A percentile compares a stretch with the other conserved stretches of the same genome.
These are phyloP conservation scores for Brachyrhaphis roseni DNA, from an alignment of 2,797 vertebrate genomes.

Conservation along the genomic window DNA sequence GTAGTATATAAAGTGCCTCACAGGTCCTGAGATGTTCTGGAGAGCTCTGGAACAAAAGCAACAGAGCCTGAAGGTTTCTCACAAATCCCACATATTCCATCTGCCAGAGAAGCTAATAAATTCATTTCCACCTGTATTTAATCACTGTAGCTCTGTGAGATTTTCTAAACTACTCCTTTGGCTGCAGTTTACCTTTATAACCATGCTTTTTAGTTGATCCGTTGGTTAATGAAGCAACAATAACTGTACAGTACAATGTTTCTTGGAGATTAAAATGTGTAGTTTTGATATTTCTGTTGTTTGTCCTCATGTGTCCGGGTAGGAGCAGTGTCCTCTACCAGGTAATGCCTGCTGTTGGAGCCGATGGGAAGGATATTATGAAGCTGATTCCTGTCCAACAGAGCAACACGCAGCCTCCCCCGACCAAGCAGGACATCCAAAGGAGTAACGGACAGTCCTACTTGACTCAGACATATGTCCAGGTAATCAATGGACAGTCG, in stretches of 20 bases:
- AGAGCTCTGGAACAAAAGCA: neutral
- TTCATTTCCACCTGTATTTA: neutral
- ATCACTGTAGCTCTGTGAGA: neutral
- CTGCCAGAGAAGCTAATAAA: neutral
- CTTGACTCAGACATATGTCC: constrained; percentile 24
- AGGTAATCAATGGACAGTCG: neutral
- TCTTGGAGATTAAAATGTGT: neutral
- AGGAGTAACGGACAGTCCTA: constrained; percentile 50
- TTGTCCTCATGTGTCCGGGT: constrained; percentile 26
- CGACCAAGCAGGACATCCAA: neutral
- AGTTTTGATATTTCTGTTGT: neutral
- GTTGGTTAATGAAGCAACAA: neutral
- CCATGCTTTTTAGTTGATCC: neutral
- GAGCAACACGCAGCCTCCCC: constrained; percentile 65
- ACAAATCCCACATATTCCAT: neutral
- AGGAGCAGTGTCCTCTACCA: constrained; percentile 77
- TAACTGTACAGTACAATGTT: neutral
- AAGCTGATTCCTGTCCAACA: constrained; percentile 78
- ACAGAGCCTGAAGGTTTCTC: neutral
- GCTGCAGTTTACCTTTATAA: neutral
- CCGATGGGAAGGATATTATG: constrained; percentile 78
- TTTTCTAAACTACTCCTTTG: neutral
- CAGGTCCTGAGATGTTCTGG: neutral
- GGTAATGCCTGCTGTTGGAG: constrained; percentile 75
- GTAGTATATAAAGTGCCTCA: neutral